phyloP scores from a whole-genome alignment of 2,797 vertebrate species.

The Limosa lapponica region DNA sequence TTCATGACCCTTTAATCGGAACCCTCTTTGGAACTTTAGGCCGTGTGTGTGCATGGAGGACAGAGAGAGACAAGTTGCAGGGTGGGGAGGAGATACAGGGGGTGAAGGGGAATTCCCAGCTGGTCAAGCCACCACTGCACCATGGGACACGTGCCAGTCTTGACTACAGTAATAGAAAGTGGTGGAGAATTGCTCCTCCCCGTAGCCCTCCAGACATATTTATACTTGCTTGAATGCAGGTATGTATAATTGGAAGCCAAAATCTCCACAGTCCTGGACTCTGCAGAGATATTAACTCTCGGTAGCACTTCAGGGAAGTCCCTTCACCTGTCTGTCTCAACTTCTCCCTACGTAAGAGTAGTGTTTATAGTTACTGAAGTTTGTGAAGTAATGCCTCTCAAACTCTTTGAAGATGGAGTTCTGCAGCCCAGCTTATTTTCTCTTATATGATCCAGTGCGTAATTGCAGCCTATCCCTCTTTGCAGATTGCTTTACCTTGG shows the following conservation, averaged over 20 bases:
- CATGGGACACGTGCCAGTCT: background rate
- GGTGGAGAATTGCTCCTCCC: background rate
- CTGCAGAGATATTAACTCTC: background rate
- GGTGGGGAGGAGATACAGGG: background rate
- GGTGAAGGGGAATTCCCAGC: background rate
- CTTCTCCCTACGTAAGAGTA: background rate
- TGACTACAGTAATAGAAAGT: background rate
- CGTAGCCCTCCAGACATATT: background rate
- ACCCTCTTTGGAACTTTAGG: background rate
- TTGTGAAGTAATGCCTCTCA: background rate
- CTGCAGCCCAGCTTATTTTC: background rate
- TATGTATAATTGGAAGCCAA: background rate
- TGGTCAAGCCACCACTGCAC: background rate
- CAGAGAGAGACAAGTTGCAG: background rate
- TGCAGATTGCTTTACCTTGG: background rate
- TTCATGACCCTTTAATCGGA: background rate
- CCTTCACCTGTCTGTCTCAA: background rate
- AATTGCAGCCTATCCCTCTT: background rate
- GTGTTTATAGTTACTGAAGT: background rate
- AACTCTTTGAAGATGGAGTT: background rate
- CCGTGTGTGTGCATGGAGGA: rapidly evolving
- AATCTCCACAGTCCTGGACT: background rate
- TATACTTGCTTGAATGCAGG: background rate
- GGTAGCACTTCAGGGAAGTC: background rate
- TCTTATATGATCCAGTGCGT: background rate